Evolutionary conservation across 1,140 invertebrate genomes (phyloP), one percentile per base, ranked within the genome.

Genomic region (Drosophila repletoides): DNA sequence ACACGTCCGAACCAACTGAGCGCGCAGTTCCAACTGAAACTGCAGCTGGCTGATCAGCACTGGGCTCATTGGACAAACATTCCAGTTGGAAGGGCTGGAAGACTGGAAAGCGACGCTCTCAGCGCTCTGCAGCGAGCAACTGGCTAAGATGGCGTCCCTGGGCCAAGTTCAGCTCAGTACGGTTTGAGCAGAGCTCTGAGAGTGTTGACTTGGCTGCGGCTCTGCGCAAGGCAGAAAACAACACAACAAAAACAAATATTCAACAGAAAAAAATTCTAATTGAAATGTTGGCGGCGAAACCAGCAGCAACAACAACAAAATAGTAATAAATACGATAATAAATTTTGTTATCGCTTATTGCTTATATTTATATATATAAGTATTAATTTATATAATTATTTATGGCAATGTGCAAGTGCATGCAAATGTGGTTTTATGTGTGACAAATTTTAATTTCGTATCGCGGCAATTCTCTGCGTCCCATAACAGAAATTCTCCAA

Each of bases 101-200:
- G 17, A 53, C 46, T 77, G 75, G 74, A 73, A 69, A 5, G 12
- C 22, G 12, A 26, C 40, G 21, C 64, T 80, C 75, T 46, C 46
- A 26, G 4, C 29, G 9, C 28, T 79, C 71, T 26, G 34, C 48
- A 40, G 34, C 59, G 51, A 68, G 68, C 63, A 41, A 19, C 64
- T 67, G 71, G 48, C 83, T 84, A 89, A 89, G 81, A 89, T 89
- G 88, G 88, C 88, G 87, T 72, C 88, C 76, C n/a, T 77, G 84
- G 83, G 87, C 87, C 87, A 87, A 89, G 88, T 89, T 89, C 87
- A 86, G 80, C 53, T 86, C 80, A 86, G 81, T 86, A 72, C 68
- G 76, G 46, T 73, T 68, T 67, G 46, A 77, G 70, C 77, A 72
- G 87, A 84, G 76, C 83, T 69, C 64, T 58, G 60, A 76, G 87